A percentile compares a stretch with the other conserved stretches of the same genome.
These are phyloP conservation scores for Venustoraphidia nigricollis DNA, from an alignment of 2,888 invertebrate genomes.

Conservation along the genomic window DNA sequence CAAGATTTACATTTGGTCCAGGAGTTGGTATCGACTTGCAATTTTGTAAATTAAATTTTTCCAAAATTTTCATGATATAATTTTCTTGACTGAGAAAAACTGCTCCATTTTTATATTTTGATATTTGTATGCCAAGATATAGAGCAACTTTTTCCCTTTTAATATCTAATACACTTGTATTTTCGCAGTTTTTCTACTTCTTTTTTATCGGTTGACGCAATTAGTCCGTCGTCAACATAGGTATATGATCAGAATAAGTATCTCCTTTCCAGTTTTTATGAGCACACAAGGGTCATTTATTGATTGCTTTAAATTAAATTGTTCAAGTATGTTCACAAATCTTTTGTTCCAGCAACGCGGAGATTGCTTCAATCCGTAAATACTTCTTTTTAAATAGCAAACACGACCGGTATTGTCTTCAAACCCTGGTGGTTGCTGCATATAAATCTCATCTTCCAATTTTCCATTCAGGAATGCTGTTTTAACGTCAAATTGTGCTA, in stretches of 20 bases:
- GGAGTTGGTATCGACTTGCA: not conserved
- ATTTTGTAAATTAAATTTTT: not conserved
- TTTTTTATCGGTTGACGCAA: conserved; percentile 10
- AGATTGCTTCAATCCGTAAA: conserved; percentile 12
- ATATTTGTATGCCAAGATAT: no score
- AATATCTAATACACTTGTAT: no score
- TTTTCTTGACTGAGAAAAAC: conserved; percentile 4
- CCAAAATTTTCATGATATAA: conserved; percentile 2
- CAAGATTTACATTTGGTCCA: no score
- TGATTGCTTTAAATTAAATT: conserved; percentile 10
- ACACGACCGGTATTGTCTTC: conserved; percentile 10
- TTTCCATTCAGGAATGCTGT: conserved; percentile 16
- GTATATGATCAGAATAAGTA: conserved; percentile 10
- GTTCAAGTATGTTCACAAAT: not conserved
- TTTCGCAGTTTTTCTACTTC: no score
- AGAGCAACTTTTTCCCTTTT: no score
- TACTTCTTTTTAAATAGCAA: conserved; percentile 11
- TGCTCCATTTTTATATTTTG: no score
- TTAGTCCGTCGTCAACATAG: conserved; percentile 12
- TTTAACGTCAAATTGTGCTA: conserved; percentile 10
- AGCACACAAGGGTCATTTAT: conserved; percentile 12
- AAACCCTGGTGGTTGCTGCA: conserved; percentile 20
- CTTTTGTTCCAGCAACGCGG: conserved; percentile 12
- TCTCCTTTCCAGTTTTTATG: conserved; percentile 10
- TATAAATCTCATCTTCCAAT: conserved; percentile 18